Percentiles rank a stretch among this genome's conserved stretches.
Conservation (phyloP, 1,140 invertebrate species). For the Panagrolaimus sp. region DNA sequence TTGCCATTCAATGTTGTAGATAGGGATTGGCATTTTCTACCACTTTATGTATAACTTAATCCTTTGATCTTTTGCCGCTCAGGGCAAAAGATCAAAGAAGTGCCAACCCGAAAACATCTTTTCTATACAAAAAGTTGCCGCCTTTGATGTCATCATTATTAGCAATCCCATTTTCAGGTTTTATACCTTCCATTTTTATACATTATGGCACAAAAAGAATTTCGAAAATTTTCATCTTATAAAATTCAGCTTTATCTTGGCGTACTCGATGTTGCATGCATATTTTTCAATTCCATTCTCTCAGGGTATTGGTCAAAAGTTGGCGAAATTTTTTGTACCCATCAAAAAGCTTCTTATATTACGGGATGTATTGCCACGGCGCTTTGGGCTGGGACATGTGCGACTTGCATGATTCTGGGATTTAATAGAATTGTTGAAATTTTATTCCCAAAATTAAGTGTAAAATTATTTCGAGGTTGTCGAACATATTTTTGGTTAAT, state of each 20-base stretch:
- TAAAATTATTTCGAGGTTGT: constrained; percentile 23
- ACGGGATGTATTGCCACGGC: constrained; percentile 19
- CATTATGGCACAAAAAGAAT: constrained; percentile 3
- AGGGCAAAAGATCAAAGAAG: too few species aligned
- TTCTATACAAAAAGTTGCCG: too few species aligned
- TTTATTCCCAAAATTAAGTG: constrained; percentile 17
- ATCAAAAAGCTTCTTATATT: constrained; percentile 23
- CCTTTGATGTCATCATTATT: too few species aligned
- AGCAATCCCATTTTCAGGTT: background rate
- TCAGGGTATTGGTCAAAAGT: constrained; percentile 23
- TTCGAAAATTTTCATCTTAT: constrained; percentile 20
- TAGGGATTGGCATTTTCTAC: background rate
- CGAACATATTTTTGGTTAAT: constrained; percentile 21
- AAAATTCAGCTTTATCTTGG: constrained; percentile 29
- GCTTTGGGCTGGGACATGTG: constrained; percentile 14
- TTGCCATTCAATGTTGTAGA: background rate
- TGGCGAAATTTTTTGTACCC: constrained; percentile 17
- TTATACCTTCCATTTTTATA: background rate
- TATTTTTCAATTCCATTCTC: constrained; percentile 25
- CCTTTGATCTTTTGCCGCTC: too few species aligned
- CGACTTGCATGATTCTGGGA: constrained; percentile 27
- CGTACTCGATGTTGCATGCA: constrained; percentile 19
- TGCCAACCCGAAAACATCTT: too few species aligned
- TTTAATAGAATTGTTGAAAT: constrained; percentile 35
- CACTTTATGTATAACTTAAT: too few species aligned